Percentiles rank a stretch among this genome's conserved stretches.
Evolutionary conservation across 2,888 invertebrate species (phyloP).

Genomic region (Tipula helvola): DNA sequence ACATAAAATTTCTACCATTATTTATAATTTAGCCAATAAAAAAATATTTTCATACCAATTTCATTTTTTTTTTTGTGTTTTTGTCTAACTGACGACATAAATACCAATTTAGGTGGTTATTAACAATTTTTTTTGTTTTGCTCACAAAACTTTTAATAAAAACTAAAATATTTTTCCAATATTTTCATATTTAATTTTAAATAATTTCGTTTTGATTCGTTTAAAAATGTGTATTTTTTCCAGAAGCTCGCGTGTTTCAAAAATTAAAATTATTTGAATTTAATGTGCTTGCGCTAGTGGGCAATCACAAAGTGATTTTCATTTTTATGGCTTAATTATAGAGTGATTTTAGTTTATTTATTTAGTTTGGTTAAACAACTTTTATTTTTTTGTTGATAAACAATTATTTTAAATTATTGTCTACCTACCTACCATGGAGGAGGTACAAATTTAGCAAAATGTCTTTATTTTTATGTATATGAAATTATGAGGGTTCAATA

Average conservation of each 20-base stretch:
- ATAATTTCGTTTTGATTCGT: background rate
- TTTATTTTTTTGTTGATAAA: background rate
- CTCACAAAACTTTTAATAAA: background rate
- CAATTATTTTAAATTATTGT: background rate
- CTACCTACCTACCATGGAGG: background rate
- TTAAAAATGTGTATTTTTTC: background rate
- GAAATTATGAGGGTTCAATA: background rate
- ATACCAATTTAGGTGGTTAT: background rate
- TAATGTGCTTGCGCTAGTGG: background rate
- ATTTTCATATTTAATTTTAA: background rate
- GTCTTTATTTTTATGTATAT: background rate
- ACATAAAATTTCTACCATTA: background rate
- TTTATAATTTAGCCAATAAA: background rate
- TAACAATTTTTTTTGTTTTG: background rate
- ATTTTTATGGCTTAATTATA: constrained; percentile 4
- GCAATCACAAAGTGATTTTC: background rate
- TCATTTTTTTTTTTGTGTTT: background rate
- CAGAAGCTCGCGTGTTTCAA: background rate
- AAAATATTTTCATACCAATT: background rate
- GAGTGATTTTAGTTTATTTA: background rate
- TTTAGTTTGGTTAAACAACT: background rate
- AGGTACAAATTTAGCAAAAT: background rate
- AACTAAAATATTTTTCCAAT: background rate
- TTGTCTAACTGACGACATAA: background rate
- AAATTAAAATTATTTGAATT: background rate